Evolutionary conservation across 2,113 vertebrate genomes (phyloP), one percentile per base, ranked within the genome.

Genomic region (Apteryx mantelli): DNA sequence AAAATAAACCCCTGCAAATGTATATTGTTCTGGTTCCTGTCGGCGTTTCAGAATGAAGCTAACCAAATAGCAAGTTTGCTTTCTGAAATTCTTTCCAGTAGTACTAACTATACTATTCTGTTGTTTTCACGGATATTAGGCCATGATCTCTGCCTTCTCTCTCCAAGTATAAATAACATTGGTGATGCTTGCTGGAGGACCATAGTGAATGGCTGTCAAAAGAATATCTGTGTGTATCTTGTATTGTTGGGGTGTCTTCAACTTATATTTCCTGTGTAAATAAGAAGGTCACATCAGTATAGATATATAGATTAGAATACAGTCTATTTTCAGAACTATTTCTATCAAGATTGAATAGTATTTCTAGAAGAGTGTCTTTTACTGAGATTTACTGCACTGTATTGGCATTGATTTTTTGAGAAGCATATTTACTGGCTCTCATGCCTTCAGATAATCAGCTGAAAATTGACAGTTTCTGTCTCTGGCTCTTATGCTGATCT

Each of bases 31-130:
- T 96, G 94, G 88, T 88, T 86, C 88, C 78, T 88, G 34, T 76
- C 78, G 89, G 56, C 91, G 93, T 93, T 95, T 93, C 77, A 75
- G 74, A 96, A 87, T 90, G 92, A 87, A 96, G 84, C 93, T 96
- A 97, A 94, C 69, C 60, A 96, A 97, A 97, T 85, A 95, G 64
- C 86, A 65, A 78, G 56, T 16, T 85, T 95, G 70, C 90, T 87
- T 89, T 88, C 90, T 87, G 92, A 89, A 95, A 82, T 95, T 97
- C 89, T 97, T 97, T 94, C 87, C 86, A 94, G 21, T 38, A 88
- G 90, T 86, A 89, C 82, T 88, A 82, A 88, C 86, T 91, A 86
- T 82, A 85, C 44, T 82, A 21, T 84, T 89, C 73, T 93, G 52
- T 92, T 96, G 66, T 90, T 96, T 96, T 92, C 71, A 4, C 84